phyloP scores from a whole-genome alignment of 2,113 vertebrate genomes.

The Hypocryptadius cinnamomeus region DNA sequence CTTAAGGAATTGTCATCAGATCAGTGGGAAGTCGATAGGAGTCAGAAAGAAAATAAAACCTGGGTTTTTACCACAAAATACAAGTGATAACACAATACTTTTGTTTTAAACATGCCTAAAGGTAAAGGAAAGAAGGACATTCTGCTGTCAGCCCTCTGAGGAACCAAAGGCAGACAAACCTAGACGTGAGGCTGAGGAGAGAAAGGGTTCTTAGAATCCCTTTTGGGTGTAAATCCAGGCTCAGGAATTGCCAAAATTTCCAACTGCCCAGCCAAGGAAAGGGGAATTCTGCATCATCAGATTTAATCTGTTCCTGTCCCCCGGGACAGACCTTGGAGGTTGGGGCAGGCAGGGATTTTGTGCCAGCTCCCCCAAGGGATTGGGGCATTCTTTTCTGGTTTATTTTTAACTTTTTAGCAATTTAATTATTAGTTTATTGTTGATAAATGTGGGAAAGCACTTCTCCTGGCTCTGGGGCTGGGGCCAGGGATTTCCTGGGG shows the following conservation, averaged over 20 bases:
- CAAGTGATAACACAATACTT: background rate
- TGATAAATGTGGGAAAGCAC: fast-evolving
- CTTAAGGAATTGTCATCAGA: background rate
- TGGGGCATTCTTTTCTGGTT: fast-evolving
- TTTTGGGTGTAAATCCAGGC: background rate
- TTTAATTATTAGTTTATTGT: background rate
- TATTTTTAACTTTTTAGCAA: fast-evolving
- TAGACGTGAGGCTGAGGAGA: fast-evolving
- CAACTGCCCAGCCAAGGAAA: background rate
- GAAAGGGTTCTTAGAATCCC: background rate
- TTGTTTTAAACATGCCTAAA: background rate
- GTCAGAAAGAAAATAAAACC: background rate
- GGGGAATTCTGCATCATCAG: background rate
- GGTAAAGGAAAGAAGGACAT: background rate
- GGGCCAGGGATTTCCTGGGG: fast-evolving
- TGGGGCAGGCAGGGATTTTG: too few species aligned
- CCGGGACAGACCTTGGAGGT: background rate
- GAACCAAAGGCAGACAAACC: background rate
- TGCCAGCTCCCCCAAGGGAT: fast-evolving
- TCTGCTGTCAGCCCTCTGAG: background rate
- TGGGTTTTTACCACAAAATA: background rate
- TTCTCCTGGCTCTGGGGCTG: background rate
- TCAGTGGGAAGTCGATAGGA: background rate
- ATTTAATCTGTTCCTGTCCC: background rate
- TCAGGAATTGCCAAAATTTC: background rate